Percentiles rank a stretch among this genome's conserved stretches.
These are phyloP conservation scores for Caenorhabditis brenneri DNA, from an alignment of 1,140 invertebrate genomes.

Conservation along the genomic window DNA sequence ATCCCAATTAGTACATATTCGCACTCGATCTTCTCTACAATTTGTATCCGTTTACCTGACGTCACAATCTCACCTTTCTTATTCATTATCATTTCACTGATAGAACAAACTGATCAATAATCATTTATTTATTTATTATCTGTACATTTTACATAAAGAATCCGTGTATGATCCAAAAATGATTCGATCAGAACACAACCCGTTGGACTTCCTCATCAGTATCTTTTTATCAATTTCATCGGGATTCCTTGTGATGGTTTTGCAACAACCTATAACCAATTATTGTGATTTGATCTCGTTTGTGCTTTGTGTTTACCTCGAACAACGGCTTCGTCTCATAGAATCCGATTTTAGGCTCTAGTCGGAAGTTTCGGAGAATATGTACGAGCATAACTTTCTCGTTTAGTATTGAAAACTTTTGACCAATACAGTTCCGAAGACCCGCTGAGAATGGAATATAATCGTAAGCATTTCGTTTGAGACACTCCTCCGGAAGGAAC, in stretches of 20 bases:
- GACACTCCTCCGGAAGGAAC: conserved; percentile 82
- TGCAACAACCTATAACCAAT: background rate
- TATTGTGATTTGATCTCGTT: background rate
- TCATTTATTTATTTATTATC: background rate
- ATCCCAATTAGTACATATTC: too few species aligned
- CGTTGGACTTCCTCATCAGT: background rate
- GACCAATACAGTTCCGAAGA: conserved; percentile 74
- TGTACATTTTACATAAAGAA: background rate
- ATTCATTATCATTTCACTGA: background rate
- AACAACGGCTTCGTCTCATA: conserved; percentile 27
- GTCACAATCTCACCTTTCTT: too few species aligned
- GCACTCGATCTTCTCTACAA: too few species aligned
- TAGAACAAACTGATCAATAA: background rate
- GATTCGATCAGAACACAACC: background rate
- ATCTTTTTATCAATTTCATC: conserved; percentile 14
- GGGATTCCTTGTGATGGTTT: conserved; percentile 25
- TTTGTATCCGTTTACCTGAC: too few species aligned
- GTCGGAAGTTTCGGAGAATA: conserved; percentile 81
- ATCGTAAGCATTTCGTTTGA: conserved; percentile 71
- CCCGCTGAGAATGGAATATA: conserved; percentile 73
- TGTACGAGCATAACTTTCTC: conserved; percentile 84
- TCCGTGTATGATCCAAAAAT: background rate
- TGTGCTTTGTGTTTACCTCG: background rate
- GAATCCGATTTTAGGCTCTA: conserved; percentile 69
- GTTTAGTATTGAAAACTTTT: conserved; percentile 85